A percentile compares a stretch with the other conserved stretches of the same genome.
Conservation (phyloP, 2,888 invertebrate genomes). For the Flexamia atlantica region DNA sequence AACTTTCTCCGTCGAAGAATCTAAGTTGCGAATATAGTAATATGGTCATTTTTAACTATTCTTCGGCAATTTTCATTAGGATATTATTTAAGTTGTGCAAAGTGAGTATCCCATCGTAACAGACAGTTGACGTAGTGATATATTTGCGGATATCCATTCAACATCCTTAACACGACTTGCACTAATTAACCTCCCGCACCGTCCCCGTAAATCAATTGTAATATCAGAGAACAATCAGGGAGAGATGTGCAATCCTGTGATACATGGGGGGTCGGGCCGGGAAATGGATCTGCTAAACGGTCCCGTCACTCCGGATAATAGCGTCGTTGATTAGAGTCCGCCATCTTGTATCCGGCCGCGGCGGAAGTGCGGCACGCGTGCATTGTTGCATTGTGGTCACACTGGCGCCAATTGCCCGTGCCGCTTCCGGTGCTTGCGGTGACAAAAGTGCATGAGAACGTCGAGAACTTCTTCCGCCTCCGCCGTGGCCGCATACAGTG, state of each 20-base stretch:
- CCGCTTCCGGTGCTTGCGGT: slow-evolving; percentile 34
- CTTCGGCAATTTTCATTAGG: too few species aligned
- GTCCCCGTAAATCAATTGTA: neutral
- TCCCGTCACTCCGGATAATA: slow-evolving; percentile 36
- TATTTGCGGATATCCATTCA: too few species aligned
- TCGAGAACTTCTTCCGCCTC: slow-evolving; percentile 2
- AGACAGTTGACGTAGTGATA: too few species aligned
- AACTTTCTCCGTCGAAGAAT: too few species aligned
- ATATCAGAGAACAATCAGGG: neutral
- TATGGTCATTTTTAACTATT: too few species aligned
- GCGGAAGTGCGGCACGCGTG: slow-evolving; percentile 42
- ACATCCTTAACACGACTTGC: neutral
- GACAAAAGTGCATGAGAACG: slow-evolving; percentile 28
- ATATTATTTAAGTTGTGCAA: too few species aligned
- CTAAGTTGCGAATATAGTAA: too few species aligned
- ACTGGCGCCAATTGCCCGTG: slow-evolving; percentile 35
- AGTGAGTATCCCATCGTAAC: too few species aligned
- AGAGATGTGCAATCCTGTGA: neutral
- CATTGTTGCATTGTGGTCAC: slow-evolving; percentile 41
- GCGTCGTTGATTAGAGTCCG: slow-evolving; percentile 50
- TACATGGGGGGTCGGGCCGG: slow-evolving; percentile 22
- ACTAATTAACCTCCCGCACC: neutral
- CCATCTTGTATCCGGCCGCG: slow-evolving; percentile 51
- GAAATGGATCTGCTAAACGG: slow-evolving; percentile 53
- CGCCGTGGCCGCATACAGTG: neutral